Evolutionary conservation across 2,797 vertebrate genomes (phyloP), one percentile per base, ranked within the genome.

Genomic region (Amblyopsis hoosieri): DNA sequence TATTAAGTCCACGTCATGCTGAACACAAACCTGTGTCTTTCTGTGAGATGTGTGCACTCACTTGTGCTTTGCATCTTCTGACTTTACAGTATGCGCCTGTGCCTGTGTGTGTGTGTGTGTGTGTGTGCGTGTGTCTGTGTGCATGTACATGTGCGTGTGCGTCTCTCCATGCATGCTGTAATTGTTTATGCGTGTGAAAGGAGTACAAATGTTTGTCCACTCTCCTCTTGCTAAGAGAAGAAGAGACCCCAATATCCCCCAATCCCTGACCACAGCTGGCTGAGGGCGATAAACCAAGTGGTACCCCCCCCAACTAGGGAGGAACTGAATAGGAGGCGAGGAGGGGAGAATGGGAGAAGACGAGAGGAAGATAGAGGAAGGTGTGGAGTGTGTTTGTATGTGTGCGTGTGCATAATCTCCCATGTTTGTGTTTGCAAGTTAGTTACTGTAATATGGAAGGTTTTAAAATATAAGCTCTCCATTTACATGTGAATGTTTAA

Each of bases 271-370:
- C 53, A 45, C 89, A 87, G 87, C 89, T 90, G 90, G 79, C 57
- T 11, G 67, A 53, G 57, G 45, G 60, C 29, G 88, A 91, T 91
- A 91, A 91, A 87, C 86, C 83, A 79, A 72, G 76, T 75, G 67
- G 53, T 55, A 70, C 67, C 57, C 66, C 62, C 64, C 52, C 19
- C 23, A 29, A 29, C 78, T 70, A 74, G 74, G 65, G 23, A 29
- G 3, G 54, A 69, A 72, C 69, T 74, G 75, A 86, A 82, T 76
- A 48, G 76, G 69, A 75, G 72, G 57, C 82, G 78, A 71, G 71
- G 57, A 78, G 76, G 62, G 74, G 71, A 69, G 64, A 72, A 80
- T 2, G 75, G 68, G 76, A 0, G 3, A 45, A 64, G 66, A 46
- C 49, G 63, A 67, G 14, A 45, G 59, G 2, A 2, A 57, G 15